Conservation (phyloP, 2,797 vertebrate species). For the Lepus oiostolus region DNA sequence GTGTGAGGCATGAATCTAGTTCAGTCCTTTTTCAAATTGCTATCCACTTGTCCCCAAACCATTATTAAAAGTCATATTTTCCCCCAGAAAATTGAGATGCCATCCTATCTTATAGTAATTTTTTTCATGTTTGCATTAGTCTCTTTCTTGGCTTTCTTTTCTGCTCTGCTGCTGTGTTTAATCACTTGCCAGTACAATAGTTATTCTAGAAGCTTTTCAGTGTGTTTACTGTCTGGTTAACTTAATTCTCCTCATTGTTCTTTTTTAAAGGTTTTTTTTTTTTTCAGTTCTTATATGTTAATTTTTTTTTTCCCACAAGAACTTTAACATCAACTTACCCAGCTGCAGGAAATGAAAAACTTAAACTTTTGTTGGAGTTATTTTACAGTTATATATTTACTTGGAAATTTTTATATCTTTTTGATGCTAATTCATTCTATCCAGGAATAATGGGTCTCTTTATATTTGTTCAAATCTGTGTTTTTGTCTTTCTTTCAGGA, state of each 20-base stretch:
- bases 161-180: not conserved
- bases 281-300: slow-evolving; percentile 6
- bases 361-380: slow-evolving; percentile 16
- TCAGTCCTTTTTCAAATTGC: slow-evolving; percentile 1
- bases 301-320: not conserved
- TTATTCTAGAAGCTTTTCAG: slow-evolving; percentile 39
- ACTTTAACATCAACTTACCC: not conserved
- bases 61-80: not conserved
- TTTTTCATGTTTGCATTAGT: slow-evolving; percentile 17
- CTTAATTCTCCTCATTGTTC: not conserved
- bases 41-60: not conserved
- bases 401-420: slow-evolving; percentile 52
- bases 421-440: slow-evolving; percentile 36
- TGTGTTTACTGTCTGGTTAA: slow-evolving; percentile 13
- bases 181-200: not conserved
- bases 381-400: slow-evolving; percentile 45
- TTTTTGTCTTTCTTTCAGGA: slow-evolving; percentile 28
- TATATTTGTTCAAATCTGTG: slow-evolving; percentile 41
- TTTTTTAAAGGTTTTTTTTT: not conserved
- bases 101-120: not conserved
- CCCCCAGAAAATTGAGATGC: not conserved
- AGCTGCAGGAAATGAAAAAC: not conserved
- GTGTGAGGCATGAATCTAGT: slow-evolving; percentile 25
- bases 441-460: slow-evolving; percentile 13
- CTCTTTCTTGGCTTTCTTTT: not conserved